Percentiles rank a stretch among this genome's conserved stretches.
Evolutionary conservation across 2,888 invertebrate genomes (phyloP).

Genomic region (Ecdyonurus torrentis): DNA sequence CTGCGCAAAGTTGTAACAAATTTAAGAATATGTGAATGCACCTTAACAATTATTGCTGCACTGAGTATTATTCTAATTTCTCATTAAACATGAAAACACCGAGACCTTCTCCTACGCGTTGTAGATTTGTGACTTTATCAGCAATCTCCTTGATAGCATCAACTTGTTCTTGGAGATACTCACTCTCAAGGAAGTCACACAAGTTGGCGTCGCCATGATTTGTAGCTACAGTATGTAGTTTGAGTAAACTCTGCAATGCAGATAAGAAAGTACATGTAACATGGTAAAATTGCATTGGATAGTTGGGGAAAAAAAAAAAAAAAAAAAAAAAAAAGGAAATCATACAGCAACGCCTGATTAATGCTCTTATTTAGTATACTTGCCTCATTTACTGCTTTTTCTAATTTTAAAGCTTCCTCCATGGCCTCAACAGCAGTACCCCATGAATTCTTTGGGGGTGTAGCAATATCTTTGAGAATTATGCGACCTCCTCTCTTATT

Average conservation of each 20-base stretch:
- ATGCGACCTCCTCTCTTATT: slow-evolving; percentile 66
- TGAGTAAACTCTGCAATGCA: slow-evolving; percentile 40
- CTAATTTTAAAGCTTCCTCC: slow-evolving; percentile 51
- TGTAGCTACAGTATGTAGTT: slow-evolving; percentile 44
- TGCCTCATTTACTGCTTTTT: slow-evolving; percentile 61
- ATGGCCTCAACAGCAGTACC: slow-evolving; percentile 51
- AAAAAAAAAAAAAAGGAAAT: no score
- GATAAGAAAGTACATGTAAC: no score
- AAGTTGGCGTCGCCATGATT: slow-evolving; percentile 51
- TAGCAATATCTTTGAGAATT: slow-evolving; percentile 41
- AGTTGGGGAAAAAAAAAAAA: no score
- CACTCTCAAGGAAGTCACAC: slow-evolving; percentile 52
- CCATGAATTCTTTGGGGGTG: slow-evolving; percentile 40
- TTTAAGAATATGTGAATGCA: no score
- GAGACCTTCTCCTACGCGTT: slow-evolving; percentile 43
- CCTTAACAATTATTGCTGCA: no score
- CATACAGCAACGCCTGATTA: no score
- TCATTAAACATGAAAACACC: slow-evolving; percentile 45
- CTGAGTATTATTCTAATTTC: slow-evolving; percentile 20
- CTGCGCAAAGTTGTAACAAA: no score
- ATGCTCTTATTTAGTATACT: no score
- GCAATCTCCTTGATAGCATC: slow-evolving; percentile 50
- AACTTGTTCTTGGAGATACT: slow-evolving; percentile 53
- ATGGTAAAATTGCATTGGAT: no score
- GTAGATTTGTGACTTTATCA: slow-evolving; percentile 53